Base-by-base conservation (phyloP, 2,113 vertebrate species). In the Taurulus bubalis region DNA sequence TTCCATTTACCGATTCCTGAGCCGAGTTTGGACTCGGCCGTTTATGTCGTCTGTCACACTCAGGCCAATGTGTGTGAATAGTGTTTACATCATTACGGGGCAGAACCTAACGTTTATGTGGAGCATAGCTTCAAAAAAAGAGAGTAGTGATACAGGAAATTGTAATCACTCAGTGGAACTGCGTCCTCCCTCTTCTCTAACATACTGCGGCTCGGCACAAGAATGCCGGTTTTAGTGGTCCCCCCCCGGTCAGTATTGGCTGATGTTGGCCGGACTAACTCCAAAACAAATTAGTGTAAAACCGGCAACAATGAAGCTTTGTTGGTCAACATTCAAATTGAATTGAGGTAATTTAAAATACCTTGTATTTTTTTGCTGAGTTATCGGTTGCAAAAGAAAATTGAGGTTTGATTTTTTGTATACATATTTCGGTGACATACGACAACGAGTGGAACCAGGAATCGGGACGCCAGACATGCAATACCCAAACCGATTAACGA, bases 401-500 rank as follows among this genome's bases (percentile, higher is more conserved):
- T 4, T 11, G 2, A 8, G 0, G 36, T 64, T 18, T 16, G 7
- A 28, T 59, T 59, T 32, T 59, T 18, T 16, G n/a, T n/a, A n/a
- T n/a, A 59, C 58, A 30, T 59, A 18, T 30, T 8, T 59, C 32
- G 15, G 15, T 16, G 3, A 55, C 58, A 15, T 3, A 58, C 2
- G 51, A 62, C 18, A 20, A 62, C 20, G 36, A 63, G 36, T 22
- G 32, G 32, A 30, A 53, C 15, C 6, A 40, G 65, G n/a, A 58
- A 67, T 56, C 1, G 4, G 8, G 42, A 40, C 51, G 60, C 36
- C 36, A 49, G 20, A 38, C 34, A 47, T 42, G 22, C 2, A 18
- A 40, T 6, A 60, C 66, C 67, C 53, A 71, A 81, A 75, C 63
- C 82, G 45, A 67, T 63, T 53, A 60, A 82, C 15, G 32, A 62